Base-by-base conservation (phyloP, 2,888 invertebrate species). In the Argyresthia albistria region DNA sequence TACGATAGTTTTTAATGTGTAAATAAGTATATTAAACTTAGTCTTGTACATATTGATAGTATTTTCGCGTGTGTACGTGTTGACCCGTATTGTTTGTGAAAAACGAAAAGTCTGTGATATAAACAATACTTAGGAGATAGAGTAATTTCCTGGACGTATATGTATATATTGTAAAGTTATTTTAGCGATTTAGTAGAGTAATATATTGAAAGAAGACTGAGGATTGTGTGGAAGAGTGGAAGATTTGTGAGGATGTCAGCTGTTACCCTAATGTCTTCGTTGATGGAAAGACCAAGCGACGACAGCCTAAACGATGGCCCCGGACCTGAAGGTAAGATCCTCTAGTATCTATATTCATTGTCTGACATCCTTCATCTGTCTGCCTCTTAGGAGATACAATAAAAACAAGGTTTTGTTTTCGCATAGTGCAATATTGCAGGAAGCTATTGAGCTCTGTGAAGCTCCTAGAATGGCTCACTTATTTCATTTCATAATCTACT, bases 101-200 rank as follows among this genome's bases (percentile, higher is more conserved):
- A 88, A 88, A 88, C 87, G 88, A 89, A 88, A 87, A 87, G 88
- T 89, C 89, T 89, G 89, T 89, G 89, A 89, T 89, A 89, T 88
- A 88, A 88, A 88, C 88, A 87, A 83, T 86, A 86, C 76, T 67
- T 87, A 86, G 81, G 75, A 80, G 78, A 76, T 87, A 87, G 76
- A 76, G 69, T 82, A 83, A 79, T 82, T 83, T 82, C 77, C 77
- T 80, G 76, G 80, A 80, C 72, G 76, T 73, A 80, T 82, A 83
- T 82, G 81, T 88, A 86, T 80, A 84, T 84, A 88, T 76, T 84
- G 79, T 82, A 81, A 71, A 77, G 76, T 79, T 80, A 82, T 80
- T 82, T 77, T 79, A 81, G 79, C 77, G 25, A 25, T 82, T 78
- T 84, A 82, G 75, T 76, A 76, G 75, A 80, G 66, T 80, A 83